These are phyloP conservation scores for Tadarida brasiliensis DNA, from an alignment of 2,797 vertebrate genomes.

Conservation along the genomic window DNA sequence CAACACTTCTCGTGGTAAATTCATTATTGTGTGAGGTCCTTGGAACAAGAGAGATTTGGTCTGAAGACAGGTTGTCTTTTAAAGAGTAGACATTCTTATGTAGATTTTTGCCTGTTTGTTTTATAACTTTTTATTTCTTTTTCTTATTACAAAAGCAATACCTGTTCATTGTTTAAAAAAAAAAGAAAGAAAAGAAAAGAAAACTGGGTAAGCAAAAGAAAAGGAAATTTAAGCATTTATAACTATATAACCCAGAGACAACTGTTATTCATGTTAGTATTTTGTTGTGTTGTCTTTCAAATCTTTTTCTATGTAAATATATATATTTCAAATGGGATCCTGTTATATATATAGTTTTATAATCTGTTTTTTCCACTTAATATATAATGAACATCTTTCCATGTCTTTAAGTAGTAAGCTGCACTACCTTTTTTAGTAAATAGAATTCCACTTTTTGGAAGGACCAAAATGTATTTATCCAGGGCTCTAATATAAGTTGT, in stretches of 20 bases:
- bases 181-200: not conserved
- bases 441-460: not conserved
- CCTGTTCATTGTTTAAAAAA: not conserved
- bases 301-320: slow-evolving; percentile 31
- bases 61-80: slow-evolving; percentile 42
- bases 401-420: not conserved
- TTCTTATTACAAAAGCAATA: slow-evolving; percentile 50
- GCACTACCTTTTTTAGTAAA: not conserved
- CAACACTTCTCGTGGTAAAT: not conserved
- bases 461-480: not conserved
- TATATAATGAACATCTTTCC: not conserved
- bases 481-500: not conserved
- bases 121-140: slow-evolving; percentile 29
- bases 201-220: slow-evolving; percentile 39
- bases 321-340: slow-evolving; percentile 12
- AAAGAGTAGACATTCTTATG: slow-evolving; percentile 31
- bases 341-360: not conserved
- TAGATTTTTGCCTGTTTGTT: slow-evolving; percentile 14
- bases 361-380: not conserved
- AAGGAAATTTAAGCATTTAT: not conserved
- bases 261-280: not conserved
- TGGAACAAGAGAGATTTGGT: not conserved
- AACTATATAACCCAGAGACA: not conserved
- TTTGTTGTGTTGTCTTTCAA: not conserved
- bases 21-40: not conserved